Percentiles rank a stretch among this genome's conserved stretches.
phyloP scores from a whole-genome alignment of 2,113 vertebrate species.

The Leptobrachium ailaonicum region DNA sequence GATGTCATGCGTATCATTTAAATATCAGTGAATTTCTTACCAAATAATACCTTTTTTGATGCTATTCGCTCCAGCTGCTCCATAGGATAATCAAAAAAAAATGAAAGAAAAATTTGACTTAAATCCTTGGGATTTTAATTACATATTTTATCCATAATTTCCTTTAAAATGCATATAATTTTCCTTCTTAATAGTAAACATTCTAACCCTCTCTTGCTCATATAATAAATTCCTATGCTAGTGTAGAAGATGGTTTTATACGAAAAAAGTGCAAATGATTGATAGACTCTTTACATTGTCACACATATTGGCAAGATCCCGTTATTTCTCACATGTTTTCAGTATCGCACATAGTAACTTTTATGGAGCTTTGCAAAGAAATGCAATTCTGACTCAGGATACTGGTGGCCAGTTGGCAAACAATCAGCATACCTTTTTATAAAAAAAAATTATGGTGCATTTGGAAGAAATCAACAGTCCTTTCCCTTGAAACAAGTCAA shows the following conservation, averaged over 20 bases:
- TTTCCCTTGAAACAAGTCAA: too few species aligned
- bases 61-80: too few species aligned
- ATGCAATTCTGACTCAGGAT: conserved; percentile 45
- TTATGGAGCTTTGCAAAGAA: conserved; percentile 42
- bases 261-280: conserved; percentile 24
- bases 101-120: too few species aligned
- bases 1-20: too few species aligned
- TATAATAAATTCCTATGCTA: background rate
- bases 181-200: background rate
- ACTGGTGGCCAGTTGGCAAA: conserved; percentile 42
- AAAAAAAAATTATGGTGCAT: conserved; percentile 5
- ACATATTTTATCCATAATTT: too few species aligned
- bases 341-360: conserved; percentile 44
- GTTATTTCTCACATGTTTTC: conserved; percentile 41
- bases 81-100: too few species aligned
- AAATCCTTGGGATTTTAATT: too few species aligned
- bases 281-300: conserved; percentile 12
- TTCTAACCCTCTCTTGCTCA: too few species aligned
- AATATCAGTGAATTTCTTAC: too few species aligned
- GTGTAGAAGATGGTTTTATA: conserved; percentile 11
- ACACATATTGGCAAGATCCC: conserved; percentile 23
- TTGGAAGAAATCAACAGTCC: conserved; percentile 8
- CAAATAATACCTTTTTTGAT: too few species aligned
- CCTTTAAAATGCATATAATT: conserved; percentile 16
- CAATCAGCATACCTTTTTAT: conserved; percentile 37